phyloP scores from a whole-genome alignment of 1,140 invertebrate species.

The Elysia chlorotica region DNA sequence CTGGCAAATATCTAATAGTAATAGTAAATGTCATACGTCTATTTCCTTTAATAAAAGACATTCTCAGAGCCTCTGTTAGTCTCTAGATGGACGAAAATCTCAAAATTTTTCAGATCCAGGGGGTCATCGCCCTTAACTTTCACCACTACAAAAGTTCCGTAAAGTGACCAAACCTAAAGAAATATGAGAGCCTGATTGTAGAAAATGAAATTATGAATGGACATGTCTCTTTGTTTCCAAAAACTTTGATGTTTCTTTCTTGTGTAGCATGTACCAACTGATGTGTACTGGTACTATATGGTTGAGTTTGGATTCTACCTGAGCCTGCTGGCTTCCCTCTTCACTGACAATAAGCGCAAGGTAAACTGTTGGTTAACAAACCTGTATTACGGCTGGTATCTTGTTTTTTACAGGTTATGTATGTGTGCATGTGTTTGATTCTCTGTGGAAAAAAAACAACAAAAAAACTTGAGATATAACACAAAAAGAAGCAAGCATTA shows the following conservation, averaged over 20 bases:
- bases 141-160: neutral
- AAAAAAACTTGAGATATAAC: too few species aligned
- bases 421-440: too few species aligned
- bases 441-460: too few species aligned
- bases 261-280: conserved; percentile 50
- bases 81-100: neutral
- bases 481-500: too few species aligned
- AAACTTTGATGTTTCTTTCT: neutral
- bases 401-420: too few species aligned
- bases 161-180: neutral
- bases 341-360: conserved; percentile 82
- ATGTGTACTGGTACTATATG: conserved; percentile 93
- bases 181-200: neutral
- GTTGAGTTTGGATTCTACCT: conserved; percentile 94
- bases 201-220: neutral
- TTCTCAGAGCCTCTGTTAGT: too few species aligned
- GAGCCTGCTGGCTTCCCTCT: conserved; percentile 90
- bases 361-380: conserved; percentile 41
- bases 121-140: neutral
- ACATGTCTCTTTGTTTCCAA: neutral
- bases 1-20: too few species aligned
- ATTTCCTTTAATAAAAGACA: too few species aligned
- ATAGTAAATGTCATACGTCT: too few species aligned
- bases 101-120: neutral
- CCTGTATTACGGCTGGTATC: too few species aligned